These are phyloP conservation scores for Andrena marginata DNA, from an alignment of 2,888 invertebrate genomes.

Conservation along the genomic window DNA sequence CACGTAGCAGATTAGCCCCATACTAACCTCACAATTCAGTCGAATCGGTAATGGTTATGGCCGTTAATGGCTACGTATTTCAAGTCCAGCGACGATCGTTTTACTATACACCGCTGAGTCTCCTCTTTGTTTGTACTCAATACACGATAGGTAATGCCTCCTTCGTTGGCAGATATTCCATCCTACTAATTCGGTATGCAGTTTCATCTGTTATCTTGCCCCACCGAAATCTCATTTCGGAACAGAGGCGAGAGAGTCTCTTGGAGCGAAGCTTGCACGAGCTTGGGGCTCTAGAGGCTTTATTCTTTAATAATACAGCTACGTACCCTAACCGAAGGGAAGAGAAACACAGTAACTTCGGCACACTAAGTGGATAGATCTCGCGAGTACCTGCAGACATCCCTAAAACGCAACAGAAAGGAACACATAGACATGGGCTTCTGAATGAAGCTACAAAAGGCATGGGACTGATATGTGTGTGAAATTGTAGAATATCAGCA, in stretches of 20 bases:
- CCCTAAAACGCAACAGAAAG: not conserved
- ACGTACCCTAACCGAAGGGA: not conserved
- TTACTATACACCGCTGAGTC: conserved; percentile 53
- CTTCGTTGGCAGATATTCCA: conserved; percentile 46
- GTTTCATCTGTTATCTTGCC: conserved; percentile 48
- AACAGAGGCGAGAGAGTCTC: conserved; percentile 8
- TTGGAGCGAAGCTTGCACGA: not conserved
- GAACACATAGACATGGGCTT: not conserved
- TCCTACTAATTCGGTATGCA: conserved; percentile 55
- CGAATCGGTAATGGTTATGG: conserved; percentile 83
- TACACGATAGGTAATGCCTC: conserved; percentile 61
- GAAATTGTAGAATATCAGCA: not conserved
- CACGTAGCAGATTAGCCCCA: conserved; percentile 68
- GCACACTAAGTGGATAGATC: not conserved
- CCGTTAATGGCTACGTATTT: conserved; percentile 83
- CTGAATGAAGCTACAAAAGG: too few relatives aligned
- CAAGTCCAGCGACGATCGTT: conserved; percentile 70
- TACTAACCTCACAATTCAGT: conserved; percentile 75
- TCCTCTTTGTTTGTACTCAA: conserved; percentile 57
- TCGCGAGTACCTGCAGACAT: not conserved
- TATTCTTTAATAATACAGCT: not conserved
- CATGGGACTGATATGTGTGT: too few relatives aligned
- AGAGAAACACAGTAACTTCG: not conserved
- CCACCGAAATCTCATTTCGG: conserved; percentile 49
- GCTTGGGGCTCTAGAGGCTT: not conserved